Evolutionary conservation across 2,888 invertebrate species (phyloP), one percentile per base, ranked within the genome.

Genomic region (Drosophila maculinotata): DNA sequence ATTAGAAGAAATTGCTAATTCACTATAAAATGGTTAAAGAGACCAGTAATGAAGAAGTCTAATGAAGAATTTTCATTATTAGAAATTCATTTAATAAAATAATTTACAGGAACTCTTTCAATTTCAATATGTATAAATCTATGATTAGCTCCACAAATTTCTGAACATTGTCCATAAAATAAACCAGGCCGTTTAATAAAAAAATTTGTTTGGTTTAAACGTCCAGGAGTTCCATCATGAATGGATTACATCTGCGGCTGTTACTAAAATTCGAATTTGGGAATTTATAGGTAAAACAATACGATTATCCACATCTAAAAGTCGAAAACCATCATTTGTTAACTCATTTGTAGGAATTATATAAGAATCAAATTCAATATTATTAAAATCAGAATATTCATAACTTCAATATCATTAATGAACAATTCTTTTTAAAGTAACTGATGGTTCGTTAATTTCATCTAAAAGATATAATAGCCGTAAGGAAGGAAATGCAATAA

Each of bases 141-240:
- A 90, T 96, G 95, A 90, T 96, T 95, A 52, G 94, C 93, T 0
- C 95, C 95, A 92, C 95, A 96, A 92, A 96, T 95, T 94, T 96
- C 95, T 79, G 95, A 96, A 90, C 95, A 96, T 93, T 96, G 95
- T 0, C 95, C 95, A 91, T 92, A 95, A 91, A 93, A 94, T 89
- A 95, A 81, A 38, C 95, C 95, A 0, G 94, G 92, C 1, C 94
- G 93, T 73, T 93, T 94, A 80, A 93, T 92, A 80, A 92, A 92
- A 95, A n/a, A 93, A 79, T 92, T 93, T 87, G 92, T 92, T 94
- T 94, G 94, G 79, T 94, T 94, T 90, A 94, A 76, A 38, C 94
- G 94, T 0, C 94, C 94, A 0, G 94, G 94, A 0, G 93, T 93
- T 15, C 93, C 94, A 91, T 95, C 94, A 74, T n/a, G n/a, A n/a